phyloP scores from a whole-genome alignment of 2,797 vertebrate genomes.

The Sebastes oblongus region DNA sequence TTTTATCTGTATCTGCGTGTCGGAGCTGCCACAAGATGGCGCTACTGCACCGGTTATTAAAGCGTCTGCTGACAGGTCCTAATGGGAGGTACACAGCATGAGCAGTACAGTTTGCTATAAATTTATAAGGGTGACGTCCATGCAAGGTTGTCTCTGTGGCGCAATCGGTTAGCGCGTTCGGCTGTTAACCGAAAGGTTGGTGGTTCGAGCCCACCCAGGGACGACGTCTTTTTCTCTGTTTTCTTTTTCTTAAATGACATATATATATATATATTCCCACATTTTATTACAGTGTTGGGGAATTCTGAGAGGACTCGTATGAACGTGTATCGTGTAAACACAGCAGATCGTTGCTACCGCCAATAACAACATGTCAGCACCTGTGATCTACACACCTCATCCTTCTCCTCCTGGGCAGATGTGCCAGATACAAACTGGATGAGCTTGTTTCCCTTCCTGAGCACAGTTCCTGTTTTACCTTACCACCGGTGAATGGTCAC shows the following conservation, averaged over 20 bases:
- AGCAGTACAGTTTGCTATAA: rapidly evolving
- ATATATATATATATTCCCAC: no score
- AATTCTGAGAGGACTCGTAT: background rate
- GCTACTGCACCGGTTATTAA: background rate
- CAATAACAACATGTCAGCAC: background rate
- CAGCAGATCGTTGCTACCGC: background rate
- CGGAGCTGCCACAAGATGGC: background rate
- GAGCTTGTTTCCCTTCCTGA: background rate
- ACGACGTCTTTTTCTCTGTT: background rate
- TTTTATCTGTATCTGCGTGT: background rate
- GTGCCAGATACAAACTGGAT: background rate
- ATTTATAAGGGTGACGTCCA: rapidly evolving
- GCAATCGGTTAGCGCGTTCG: conserved; percentile 65
- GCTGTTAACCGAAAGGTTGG: conserved; percentile 73
- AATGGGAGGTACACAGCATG: rapidly evolving
- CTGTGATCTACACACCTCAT: background rate
- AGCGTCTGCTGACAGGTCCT: background rate
- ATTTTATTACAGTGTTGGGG: rapidly evolving
- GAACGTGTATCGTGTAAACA: background rate
- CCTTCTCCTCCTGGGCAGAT: background rate
- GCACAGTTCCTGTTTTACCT: background rate
- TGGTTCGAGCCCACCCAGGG: conserved; percentile 75
- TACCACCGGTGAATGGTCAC: background rate
- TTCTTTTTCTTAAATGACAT: background rate
- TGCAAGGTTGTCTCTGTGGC: conserved; percentile 43